Base-by-base conservation (phyloP, 2,888 invertebrate genomes). In the Caradrina clavipalpis region DNA sequence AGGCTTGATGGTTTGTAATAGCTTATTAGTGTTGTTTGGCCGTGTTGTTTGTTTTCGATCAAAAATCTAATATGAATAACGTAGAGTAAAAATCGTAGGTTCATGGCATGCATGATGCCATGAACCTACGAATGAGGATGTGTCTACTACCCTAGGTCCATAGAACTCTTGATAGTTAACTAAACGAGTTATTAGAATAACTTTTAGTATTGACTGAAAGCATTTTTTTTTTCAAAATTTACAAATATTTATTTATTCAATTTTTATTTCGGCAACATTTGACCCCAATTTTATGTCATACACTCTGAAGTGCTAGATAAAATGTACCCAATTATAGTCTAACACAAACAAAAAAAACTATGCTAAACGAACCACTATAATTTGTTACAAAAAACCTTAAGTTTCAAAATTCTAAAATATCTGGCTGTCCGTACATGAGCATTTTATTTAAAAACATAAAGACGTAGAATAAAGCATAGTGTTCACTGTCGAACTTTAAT, bases 261-360 rank as follows among this genome's bases (percentile, higher is more conserved):
- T 45, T 17, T 17, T 45, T 45, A 1, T 45, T 15, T 17, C n/a
- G 45, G 7, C 22, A 39, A 22, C 15, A 7, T 2, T 39, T 17
- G 4, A 21, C 2, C 2, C 42, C 15, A 26, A 26, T 19, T 6
- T 35, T 51, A 55, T 39, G 13, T 31, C 19, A 51, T n/a, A 15
- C 21, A 15, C 13, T 22, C 51, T 42, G 10, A 70, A 53, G 49
- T 22, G 35, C 19, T n/a, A 66, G 35, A 45, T 19, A 68, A n/a
- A 50, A 26, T 61, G 57, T 70, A 50, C 56, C 39, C 49, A 63
- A 57, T 73, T 51, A 68, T 45, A 57, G 13, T 63, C 21, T 49
- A 26, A 76, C 59, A 67, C 67, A 59, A 63, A 66, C 72, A 42
- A 59, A 70, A 57, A 53, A 39, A 59, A 47, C 47, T 54, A 45